phyloP scores from a whole-genome alignment of 2,888 invertebrate species.

The Eugnorisma glareosa region DNA sequence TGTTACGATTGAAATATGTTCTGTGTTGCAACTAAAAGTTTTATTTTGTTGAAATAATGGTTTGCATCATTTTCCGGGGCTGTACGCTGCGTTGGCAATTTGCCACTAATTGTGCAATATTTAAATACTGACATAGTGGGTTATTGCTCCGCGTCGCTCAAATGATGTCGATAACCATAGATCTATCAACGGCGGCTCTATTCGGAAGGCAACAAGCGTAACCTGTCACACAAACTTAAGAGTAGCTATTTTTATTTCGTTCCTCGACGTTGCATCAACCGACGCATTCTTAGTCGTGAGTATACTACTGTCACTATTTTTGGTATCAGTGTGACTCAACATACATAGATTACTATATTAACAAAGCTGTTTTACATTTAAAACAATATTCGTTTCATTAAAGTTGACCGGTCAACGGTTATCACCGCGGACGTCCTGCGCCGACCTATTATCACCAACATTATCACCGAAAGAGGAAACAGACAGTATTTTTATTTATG shows the following conservation, averaged over 20 bases:
- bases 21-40: constrained; percentile 37
- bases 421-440: constrained; percentile 88
- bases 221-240: constrained; percentile 44
- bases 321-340: constrained; percentile 60
- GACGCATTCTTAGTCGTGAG: constrained; percentile 36
- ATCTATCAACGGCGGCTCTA: constrained; percentile 37
- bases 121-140: constrained; percentile 36
- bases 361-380: constrained; percentile 58
- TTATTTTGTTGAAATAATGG: constrained; percentile 40
- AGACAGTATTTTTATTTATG: constrained; percentile 86
- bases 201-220: constrained; percentile 8
- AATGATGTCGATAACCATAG: constrained; percentile 43
- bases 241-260: constrained; percentile 44
- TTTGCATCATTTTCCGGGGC: constrained; percentile 40
- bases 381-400: constrained; percentile 74
- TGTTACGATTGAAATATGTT: constrained; percentile 55
- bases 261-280: constrained; percentile 34
- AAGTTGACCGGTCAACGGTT: constrained; percentile 82
- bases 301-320: constrained; percentile 54
- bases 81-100: constrained; percentile 49
- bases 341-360: constrained; percentile 47
- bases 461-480: constrained; percentile 87
- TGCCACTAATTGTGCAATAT: constrained; percentile 60
- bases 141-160: constrained; percentile 38
- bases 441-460: constrained; percentile 70